These are phyloP conservation scores for Limosa lapponica DNA, from an alignment of 2,797 vertebrate species.

Conservation along the genomic window DNA sequence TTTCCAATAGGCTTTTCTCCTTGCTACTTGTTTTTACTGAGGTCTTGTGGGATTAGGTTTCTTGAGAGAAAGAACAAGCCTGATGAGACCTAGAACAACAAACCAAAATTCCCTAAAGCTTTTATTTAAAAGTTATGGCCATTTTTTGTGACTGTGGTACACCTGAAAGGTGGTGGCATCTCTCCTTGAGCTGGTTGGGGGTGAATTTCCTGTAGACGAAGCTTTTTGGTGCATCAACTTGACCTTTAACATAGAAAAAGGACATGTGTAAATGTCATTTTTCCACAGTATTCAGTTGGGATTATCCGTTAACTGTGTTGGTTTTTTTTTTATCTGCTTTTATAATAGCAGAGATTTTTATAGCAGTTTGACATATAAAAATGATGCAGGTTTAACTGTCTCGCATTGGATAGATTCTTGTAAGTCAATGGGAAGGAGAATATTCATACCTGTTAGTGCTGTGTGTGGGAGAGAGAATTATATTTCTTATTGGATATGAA, in stretches of 20 bases:
- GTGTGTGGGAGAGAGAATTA: background rate
- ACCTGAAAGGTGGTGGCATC: background rate
- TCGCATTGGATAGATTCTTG: accelerated
- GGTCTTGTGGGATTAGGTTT: background rate
- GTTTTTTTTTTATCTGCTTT: background rate
- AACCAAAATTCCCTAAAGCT: background rate
- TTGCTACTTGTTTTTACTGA: background rate
- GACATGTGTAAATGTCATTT: conserved; percentile 14
- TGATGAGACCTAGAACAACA: background rate
- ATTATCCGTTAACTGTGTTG: background rate
- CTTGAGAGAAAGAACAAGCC: background rate
- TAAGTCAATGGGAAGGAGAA: background rate
- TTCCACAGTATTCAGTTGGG: background rate
- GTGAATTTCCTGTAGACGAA: background rate
- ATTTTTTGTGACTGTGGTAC: background rate
- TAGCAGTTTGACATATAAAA: background rate
- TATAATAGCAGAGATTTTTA: background rate
- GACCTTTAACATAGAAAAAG: conserved; percentile 39
- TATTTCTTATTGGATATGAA: background rate
- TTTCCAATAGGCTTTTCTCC: background rate
- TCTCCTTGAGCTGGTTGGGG: background rate
- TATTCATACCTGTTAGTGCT: background rate
- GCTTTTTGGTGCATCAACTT: background rate
- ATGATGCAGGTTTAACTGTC: background rate
- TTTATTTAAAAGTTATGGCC: background rate